A percentile compares a stretch with the other conserved stretches of the same genome.
phyloP scores from a whole-genome alignment of 2,888 invertebrate species.

The Disparrhopalites patrizii region DNA sequence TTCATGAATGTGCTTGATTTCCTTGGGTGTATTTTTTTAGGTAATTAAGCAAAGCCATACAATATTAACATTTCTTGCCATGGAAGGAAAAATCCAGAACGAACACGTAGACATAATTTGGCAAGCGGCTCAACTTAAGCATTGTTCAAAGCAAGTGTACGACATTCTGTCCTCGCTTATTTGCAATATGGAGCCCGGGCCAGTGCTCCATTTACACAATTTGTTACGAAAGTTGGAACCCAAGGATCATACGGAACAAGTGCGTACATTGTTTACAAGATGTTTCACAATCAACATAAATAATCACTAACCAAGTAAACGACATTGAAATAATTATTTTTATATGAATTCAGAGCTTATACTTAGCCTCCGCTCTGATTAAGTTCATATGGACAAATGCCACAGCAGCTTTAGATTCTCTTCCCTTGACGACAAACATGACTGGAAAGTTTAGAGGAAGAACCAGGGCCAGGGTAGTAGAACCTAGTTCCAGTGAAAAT shows the following conservation, averaged over 20 bases:
- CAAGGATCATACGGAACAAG: slow-evolving; percentile 88
- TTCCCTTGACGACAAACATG: slow-evolving; percentile 41
- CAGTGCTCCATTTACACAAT: slow-evolving; percentile 81
- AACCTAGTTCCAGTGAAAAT: slow-evolving; percentile 68
- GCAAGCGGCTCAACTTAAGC: slow-evolving; percentile 92
- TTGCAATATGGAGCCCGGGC: slow-evolving; percentile 80
- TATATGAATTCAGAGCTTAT: slow-evolving; percentile 65
- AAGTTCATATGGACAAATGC: slow-evolving; percentile 84
- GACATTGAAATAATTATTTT: too few species aligned
- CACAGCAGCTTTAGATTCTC: slow-evolving; percentile 50
- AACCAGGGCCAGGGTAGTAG: slow-evolving; percentile 33
- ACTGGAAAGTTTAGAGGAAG: slow-evolving; percentile 37
- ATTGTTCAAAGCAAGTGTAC: slow-evolving; percentile 89
- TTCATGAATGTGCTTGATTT: background rate
- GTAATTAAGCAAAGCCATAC: slow-evolving; percentile 93
- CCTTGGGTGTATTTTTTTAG: slow-evolving; percentile 2
- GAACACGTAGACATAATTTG: slow-evolving; percentile 90
- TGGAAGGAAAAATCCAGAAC: slow-evolving; percentile 83
- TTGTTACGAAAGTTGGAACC: slow-evolving; percentile 82
- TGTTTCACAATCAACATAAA: too few species aligned
- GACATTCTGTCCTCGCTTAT: slow-evolving; percentile 85
- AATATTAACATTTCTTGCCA: slow-evolving; percentile 84
- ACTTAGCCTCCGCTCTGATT: slow-evolving; percentile 81
- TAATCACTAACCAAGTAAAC: too few species aligned
- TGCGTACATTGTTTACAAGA: slow-evolving; percentile 49